Evolutionary conservation across 1,140 invertebrate species (phyloP), one percentile per base, ranked within the genome.

Genomic region (Lasioglossum albipes): DNA sequence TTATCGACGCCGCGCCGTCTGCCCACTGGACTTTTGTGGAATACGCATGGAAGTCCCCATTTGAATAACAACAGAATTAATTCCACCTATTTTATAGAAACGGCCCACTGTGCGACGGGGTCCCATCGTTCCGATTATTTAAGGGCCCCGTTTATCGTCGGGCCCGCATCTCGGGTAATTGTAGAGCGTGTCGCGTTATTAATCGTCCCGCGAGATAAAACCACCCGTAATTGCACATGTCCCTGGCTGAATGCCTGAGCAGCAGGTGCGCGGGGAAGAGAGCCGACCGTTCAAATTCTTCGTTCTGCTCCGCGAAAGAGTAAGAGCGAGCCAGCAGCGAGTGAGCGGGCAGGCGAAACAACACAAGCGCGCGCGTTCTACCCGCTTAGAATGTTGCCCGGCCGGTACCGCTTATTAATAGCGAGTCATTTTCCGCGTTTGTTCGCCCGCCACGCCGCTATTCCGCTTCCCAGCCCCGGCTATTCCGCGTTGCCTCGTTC

Each of bases 101-200:
- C 36, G 36, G 36, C 36, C 36, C 52, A 57, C 52, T 16, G 16
- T 77, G 22, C 75, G 41, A 13, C 41, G 36, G 54, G 20, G 18
- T 59, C 57, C 18, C 52, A 7, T 36, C 18, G 42, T 22, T 18
- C 36, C 54, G 76, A 72, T 79, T 54, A 79, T 65, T 72, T 52
- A 12, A 67, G 42, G n/a, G 20, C 41, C 13, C 7, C 66, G 66
- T 68, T 68, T 68, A 68, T 68, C 42, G 42, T 42, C 41, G 42
- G 61, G 52, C 54, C 31, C 68, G 68, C 52, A n/a, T 41, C 20
- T 12, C 45, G n/a, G 49, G 54, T 74, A 74, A 79, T 79, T 74
- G 77, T 42, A 36, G 61, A 73, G 61, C 49, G 70, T 79, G 77
- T 79, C 77, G 77, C 62, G 77, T 79, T 79, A 79, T 79, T 79